Evolutionary conservation across 2,113 vertebrate genomes (phyloP).

Genomic region (Tragelaphus buxtoni): DNA sequence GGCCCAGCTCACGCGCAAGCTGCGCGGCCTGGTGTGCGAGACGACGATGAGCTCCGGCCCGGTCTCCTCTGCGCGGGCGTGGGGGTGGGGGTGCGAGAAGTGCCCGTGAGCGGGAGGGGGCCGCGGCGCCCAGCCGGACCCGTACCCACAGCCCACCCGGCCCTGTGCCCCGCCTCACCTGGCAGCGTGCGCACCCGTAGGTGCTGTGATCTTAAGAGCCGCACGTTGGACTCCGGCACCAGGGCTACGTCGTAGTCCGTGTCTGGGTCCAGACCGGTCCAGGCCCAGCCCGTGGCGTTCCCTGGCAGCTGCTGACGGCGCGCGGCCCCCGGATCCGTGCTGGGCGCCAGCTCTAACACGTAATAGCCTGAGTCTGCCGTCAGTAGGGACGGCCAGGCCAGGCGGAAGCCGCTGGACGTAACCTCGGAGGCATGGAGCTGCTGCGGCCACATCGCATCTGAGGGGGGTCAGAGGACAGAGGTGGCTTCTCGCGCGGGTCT

Average conservation of each 20-base stretch:
- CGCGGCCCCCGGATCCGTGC: neutral
- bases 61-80: slow-evolving; percentile 67
- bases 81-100: neutral
- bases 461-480: neutral
- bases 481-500: neutral
- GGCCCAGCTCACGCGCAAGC: slow-evolving; percentile 91
- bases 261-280: slow-evolving; percentile 83
- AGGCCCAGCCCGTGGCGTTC: slow-evolving; percentile 76
- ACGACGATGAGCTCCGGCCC: slow-evolving; percentile 85
- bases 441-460: slow-evolving; percentile 88
- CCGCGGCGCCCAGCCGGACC: no score
- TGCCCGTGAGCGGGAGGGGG: fast-evolving
- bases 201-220: slow-evolving; percentile 79
- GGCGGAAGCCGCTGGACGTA: slow-evolving; percentile 83
- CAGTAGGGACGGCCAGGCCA: slow-evolving; percentile 89
- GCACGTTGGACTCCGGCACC: slow-evolving; percentile 85
- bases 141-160: fast-evolving
- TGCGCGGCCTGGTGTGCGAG: slow-evolving; percentile 83
- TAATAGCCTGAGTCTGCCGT: slow-evolving; percentile 83
- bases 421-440: slow-evolving; percentile 85
- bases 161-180: slow-evolving; percentile 76
- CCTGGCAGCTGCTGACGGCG: slow-evolving; percentile 79
- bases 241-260: slow-evolving; percentile 89
- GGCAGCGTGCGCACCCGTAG: slow-evolving; percentile 86
- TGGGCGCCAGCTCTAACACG: slow-evolving; percentile 82